Conservation (phyloP, 35 echinoderm and acorn worm genomes). For the Amphiura filiformis region DNA sequence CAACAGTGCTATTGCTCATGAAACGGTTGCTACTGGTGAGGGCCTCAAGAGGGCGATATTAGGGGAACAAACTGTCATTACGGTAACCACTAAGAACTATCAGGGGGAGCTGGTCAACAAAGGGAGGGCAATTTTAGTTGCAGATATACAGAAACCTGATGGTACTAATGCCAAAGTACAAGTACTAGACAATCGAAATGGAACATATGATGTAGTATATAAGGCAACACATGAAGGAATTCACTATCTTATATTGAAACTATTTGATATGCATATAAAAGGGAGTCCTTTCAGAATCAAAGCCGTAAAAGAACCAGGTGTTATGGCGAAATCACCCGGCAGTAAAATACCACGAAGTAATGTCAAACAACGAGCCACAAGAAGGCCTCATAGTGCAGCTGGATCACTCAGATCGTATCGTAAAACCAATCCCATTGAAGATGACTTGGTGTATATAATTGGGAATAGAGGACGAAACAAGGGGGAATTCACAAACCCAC, state of each 20-base stretch:
- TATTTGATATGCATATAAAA: conserved; percentile 92
- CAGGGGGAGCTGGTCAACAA: conserved; percentile 72
- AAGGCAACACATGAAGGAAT: conserved; percentile 70
- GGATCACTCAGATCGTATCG: conserved; percentile 66
- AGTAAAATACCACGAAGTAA: conserved; percentile 83
- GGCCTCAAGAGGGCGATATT: conserved; percentile 73
- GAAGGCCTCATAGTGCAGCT: conserved; percentile 82
- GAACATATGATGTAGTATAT: conserved; percentile 90
- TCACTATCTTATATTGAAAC: conserved; percentile 69
- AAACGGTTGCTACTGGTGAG: conserved; percentile 89
- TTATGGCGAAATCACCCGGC: conserved; percentile 61
- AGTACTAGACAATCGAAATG: conserved; percentile 89
- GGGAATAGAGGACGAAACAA: conserved; percentile 87
- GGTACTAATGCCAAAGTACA: conserved; percentile 29
- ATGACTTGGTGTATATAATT: conserved; percentile 77
- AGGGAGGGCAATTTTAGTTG: conserved; percentile 64
- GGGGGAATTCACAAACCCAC: conserved; percentile 94
- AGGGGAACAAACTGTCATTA: conserved; percentile 77
- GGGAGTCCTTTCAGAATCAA: conserved; percentile 93
- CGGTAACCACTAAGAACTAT: conserved; percentile 78
- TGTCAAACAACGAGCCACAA: conserved; percentile 75
- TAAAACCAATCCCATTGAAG: conserved; percentile 90
- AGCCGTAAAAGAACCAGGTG: conserved; percentile 59
- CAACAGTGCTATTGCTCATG: conserved; percentile 91
- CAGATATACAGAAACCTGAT: conserved; percentile 74